Evolutionary conservation across 2,888 invertebrate species (phyloP).

Genomic region (Terebella lapidaria): DNA sequence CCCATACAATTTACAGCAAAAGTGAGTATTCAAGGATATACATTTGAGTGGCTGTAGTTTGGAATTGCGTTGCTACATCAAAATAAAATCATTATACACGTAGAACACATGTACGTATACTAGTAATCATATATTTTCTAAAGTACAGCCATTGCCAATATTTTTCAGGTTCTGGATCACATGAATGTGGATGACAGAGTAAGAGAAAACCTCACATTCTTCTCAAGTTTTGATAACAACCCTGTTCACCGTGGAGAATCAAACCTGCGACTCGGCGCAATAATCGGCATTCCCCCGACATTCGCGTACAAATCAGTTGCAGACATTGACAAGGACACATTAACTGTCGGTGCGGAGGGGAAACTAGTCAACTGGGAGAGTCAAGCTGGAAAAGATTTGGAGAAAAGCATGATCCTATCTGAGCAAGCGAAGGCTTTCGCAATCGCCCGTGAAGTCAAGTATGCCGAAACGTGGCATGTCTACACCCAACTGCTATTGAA

Average conservation of each 20-base stretch:
- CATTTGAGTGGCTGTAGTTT: too few relatives aligned
- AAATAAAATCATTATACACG: too few relatives aligned
- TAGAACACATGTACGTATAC: too few relatives aligned
- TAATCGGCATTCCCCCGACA: slow-evolving; percentile 71
- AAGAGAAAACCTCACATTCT: slow-evolving; percentile 14
- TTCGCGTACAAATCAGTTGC: slow-evolving; percentile 61
- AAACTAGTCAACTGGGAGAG: slow-evolving; percentile 63
- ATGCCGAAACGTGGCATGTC: slow-evolving; percentile 61
- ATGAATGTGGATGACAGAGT: slow-evolving; percentile 2
- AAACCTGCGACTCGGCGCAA: slow-evolving; percentile 60
- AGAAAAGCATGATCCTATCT: slow-evolving; percentile 67
- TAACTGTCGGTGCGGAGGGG: slow-evolving; percentile 54
- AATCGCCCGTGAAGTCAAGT: slow-evolving; percentile 70
- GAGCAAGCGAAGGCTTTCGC: slow-evolving; percentile 76
- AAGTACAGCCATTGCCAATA: too few relatives aligned
- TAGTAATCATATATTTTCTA: too few relatives aligned
- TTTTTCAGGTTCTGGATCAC: background rate
- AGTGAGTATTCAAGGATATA: too few relatives aligned
- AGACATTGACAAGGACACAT: slow-evolving; percentile 60
- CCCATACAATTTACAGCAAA: too few relatives aligned
- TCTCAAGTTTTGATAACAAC: slow-evolving; percentile 44
- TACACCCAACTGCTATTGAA: slow-evolving; percentile 59
- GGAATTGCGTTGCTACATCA: too few relatives aligned
- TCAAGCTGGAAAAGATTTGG: slow-evolving; percentile 62
- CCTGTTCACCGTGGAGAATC: slow-evolving; percentile 65